Percentiles rank a stretch among this genome's conserved stretches.
Evolutionary conservation across 2,113 vertebrate genomes (phyloP).

Genomic region (Camelus bactrianus): DNA sequence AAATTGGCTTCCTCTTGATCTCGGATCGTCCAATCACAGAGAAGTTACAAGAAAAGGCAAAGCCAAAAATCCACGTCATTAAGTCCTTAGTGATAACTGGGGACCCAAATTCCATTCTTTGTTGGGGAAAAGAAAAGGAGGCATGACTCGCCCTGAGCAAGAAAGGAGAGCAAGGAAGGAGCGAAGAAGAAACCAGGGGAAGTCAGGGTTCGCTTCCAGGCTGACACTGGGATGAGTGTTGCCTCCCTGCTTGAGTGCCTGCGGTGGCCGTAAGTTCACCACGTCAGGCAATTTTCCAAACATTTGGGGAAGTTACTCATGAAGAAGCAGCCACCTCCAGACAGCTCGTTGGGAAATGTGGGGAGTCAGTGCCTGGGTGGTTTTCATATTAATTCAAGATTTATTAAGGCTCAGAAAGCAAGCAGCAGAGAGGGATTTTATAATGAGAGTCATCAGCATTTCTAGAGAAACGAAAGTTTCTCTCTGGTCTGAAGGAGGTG

Average conservation of each 20-base stretch:
- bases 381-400: constrained; percentile 75
- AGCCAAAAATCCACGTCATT: background rate
- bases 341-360: constrained; percentile 73
- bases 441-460: constrained; percentile 60
- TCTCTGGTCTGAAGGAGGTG: constrained; percentile 30
- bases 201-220: background rate
- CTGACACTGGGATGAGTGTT: background rate
- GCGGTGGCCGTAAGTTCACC: constrained; percentile 35
- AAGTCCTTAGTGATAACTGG: background rate
- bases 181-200: background rate
- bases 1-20: background rate
- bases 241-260: background rate
- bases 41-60: background rate
- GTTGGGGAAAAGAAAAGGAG: background rate
- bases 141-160: background rate
- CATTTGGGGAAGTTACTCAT: constrained; percentile 69
- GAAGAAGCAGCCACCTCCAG: constrained; percentile 64
- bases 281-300: constrained; percentile 33
- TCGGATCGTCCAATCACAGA: background rate
- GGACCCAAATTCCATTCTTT: background rate
- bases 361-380: constrained; percentile 72
- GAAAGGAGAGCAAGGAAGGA: background rate
- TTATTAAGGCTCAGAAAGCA: constrained; percentile 73
- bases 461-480: constrained; percentile 54
- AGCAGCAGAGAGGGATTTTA: constrained; percentile 67